Evolutionary conservation across 2,888 invertebrate genomes (phyloP), one percentile per base, ranked within the genome.

Genomic region (Lithophane ornitopus): DNA sequence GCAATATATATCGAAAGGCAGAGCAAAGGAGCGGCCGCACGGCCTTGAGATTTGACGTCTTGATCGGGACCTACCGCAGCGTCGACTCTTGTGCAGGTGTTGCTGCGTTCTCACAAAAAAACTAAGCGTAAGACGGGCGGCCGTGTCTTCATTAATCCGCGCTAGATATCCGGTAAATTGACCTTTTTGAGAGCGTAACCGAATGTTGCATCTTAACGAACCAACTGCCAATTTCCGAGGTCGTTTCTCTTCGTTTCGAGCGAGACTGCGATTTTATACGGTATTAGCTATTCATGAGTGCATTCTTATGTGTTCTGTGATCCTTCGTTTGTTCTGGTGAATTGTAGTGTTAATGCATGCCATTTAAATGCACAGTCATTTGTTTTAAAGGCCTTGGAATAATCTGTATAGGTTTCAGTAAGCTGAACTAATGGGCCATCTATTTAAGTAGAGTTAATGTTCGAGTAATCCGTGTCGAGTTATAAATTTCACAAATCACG

Each of bases 1-100:
- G 93, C 91, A 94, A 94, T 93, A 91, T 93, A 92, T 95, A 94
- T 94, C 92, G 92, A 93, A 92, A 93, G 93, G 90, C 89, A 91
- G 88, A 89, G 89, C 89, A 90, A 93, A 92, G 91, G 92, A 92
- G 90, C 91, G 93, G 91, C 92, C 90, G 92, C 88, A 80, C 94
- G 95, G 93, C 96, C 96, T 96, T 96, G 95, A 94, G 95, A 93
- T 95, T 95, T 96, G 96, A 96, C 94, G 96, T 95, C 96, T 96
- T 95, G 96, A 95, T 96, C 95, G 95, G 92, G 96, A 96, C 96
- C 96, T 94, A 96, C 96, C 96, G 96, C 96, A 95, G 95, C 94
- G 95, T 87, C 90, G 92, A 89, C 89, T 92, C 93, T 91, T 91
- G 93, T 91, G 96, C 96, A 95, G 96, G 96, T 96, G 96, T 95